Conservation (phyloP, 2,888 invertebrate species). For the Unio delphinus region DNA sequence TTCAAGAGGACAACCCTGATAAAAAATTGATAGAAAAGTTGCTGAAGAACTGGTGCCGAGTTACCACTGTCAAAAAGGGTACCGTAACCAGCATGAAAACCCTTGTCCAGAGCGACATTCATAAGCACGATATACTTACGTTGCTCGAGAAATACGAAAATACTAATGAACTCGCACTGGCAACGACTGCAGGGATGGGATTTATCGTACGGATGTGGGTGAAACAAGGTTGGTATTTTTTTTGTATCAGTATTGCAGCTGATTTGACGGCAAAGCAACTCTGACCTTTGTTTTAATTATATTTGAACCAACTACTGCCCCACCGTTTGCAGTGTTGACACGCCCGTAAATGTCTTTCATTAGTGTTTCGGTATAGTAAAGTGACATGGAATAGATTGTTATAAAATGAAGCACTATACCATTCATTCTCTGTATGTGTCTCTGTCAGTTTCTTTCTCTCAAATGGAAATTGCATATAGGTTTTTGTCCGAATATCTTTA, state of each 20-base stretch:
- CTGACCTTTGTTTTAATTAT: too few species aligned
- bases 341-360: neutral
- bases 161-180: constrained; percentile 58
- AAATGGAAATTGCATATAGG: too few species aligned
- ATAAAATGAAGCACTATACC: too few species aligned
- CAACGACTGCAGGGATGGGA: constrained; percentile 57
- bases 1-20: constrained; percentile 63
- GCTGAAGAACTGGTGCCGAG: constrained; percentile 69
- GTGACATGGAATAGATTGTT: neutral
- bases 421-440: too few species aligned
- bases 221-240: constrained; percentile 43
- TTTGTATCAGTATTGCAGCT: neutral
- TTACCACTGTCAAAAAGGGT: constrained; percentile 57
- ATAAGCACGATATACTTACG: constrained; percentile 48
- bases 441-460: too few species aligned
- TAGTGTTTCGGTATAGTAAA: neutral
- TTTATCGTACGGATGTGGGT: constrained; percentile 55
- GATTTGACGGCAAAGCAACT: too few species aligned
- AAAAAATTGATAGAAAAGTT: constrained; percentile 66
- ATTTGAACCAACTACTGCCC: too few species aligned
- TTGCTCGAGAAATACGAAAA: constrained; percentile 57
- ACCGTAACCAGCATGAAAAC: constrained; percentile 50
- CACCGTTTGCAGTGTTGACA: neutral
- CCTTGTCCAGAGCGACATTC: constrained; percentile 46
- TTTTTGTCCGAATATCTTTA: too few species aligned